phyloP scores from a whole-genome alignment of 30 jellyfish, hydroid and myxozoan genomes.

The Hydra vulgaris region DNA sequence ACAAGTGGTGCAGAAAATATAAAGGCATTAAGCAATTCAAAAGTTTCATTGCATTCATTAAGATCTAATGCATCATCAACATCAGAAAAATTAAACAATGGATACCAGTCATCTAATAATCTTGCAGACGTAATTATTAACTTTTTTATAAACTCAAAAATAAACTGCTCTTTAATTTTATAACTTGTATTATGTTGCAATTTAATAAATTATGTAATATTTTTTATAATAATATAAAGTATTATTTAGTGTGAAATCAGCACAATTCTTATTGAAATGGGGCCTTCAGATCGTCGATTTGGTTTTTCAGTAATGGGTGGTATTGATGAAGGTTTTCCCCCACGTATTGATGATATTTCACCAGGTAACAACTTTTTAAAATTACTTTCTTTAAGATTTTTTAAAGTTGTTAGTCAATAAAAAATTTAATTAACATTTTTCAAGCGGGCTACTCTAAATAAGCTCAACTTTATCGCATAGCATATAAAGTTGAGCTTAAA shows the following conservation, averaged over 20 bases:
- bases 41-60: slow-evolving; percentile 23
- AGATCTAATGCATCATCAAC: slow-evolving; percentile 33
- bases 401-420: not conserved
- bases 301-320: slow-evolving; percentile 99
- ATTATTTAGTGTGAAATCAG: slow-evolving; percentile 53
- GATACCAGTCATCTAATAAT: slow-evolving; percentile 64
- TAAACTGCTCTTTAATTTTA: not conserved
- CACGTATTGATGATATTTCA: slow-evolving; percentile 77
- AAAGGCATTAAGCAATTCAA: slow-evolving; percentile 31
- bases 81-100: slow-evolving; percentile 29
- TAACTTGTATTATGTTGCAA: no score
- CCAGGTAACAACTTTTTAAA: slow-evolving; percentile 37
- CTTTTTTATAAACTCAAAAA: not conserved
- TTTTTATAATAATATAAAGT: no score
- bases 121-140: slow-evolving; percentile 54
- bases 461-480: no score
- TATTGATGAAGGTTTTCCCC: slow-evolving; percentile 76
- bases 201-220: no score
- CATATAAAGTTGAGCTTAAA: no score
- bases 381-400: not conserved
- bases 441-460: no score
- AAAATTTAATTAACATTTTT: no score
- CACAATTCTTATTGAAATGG: slow-evolving; percentile 34
- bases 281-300: slow-evolving; percentile 49
- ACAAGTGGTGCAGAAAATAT: slow-evolving; percentile 31